A percentile compares a stretch with the other conserved stretches of the same genome.
Conservation (phyloP, 2,113 vertebrate species). For the Malurus cyaneus region DNA sequence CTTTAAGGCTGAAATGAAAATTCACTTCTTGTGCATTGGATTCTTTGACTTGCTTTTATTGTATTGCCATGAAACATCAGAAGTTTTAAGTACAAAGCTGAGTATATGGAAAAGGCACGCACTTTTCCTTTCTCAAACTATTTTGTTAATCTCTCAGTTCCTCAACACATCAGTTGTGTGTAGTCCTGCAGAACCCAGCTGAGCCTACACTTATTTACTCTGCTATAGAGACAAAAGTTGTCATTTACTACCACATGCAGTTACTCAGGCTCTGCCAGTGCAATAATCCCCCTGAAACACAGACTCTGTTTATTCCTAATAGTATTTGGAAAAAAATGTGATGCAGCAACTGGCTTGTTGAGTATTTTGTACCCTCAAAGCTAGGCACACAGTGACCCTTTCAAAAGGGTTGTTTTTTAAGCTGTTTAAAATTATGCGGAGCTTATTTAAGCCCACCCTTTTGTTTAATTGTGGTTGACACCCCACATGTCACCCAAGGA, state of each 20-base stretch:
- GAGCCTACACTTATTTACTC: neutral
- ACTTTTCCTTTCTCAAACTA: neutral
- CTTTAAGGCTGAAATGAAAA: neutral
- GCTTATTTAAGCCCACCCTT: neutral
- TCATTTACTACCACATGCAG: neutral
- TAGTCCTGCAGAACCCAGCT: neutral
- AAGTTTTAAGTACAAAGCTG: neutral
- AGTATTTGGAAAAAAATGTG: neutral
- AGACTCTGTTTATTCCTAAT: neutral
- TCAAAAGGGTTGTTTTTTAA: neutral
- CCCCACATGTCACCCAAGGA: fast-evolving
- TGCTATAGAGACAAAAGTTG: fast-evolving
- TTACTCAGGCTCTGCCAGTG: neutral
- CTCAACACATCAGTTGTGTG: neutral
- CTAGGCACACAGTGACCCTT: too few species aligned
- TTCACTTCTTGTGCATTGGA: neutral
- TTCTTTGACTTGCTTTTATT: neutral
- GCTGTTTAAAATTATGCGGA: fast-evolving
- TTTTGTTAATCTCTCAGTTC: neutral
- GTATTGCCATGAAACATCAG: neutral
- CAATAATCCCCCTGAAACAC: neutral
- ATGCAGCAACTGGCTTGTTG: neutral
- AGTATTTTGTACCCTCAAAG: neutral
- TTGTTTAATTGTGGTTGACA: fast-evolving
- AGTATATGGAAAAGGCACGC: neutral